Base-by-base conservation (phyloP, 2,888 invertebrate species). In the Rotaria socialis region DNA sequence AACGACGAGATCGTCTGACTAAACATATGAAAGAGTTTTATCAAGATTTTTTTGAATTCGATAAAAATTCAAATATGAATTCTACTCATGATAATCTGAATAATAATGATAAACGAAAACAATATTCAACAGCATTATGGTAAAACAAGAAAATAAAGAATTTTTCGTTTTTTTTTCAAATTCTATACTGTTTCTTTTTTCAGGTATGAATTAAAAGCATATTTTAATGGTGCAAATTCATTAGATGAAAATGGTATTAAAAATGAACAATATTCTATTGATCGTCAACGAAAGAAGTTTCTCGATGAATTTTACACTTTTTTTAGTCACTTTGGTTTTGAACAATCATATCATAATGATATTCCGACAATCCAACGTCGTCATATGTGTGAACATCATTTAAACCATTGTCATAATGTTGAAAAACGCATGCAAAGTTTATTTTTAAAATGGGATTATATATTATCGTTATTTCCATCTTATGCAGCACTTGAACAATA, bases 161-260 rank as follows among this genome's bases (percentile, higher is more conserved):
- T 5, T 11, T 5, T 27, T 14, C n/a, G n/a, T n/a, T 24, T 10
- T 60, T 10, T 60, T 14, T 27, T 27, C 27, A 11, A 11, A 24
- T 56, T 7, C 24, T 11, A 14, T 11, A 3, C 4, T 10, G 11
- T 47, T 11, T 47, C 35, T 50, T 16, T 11, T 60, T n/a, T 41
- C 14, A 67, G 67, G 67, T 80, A 80, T 47, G 80, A 80, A 80
- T 47, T 80, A 47, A 43, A 80, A 80, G 10, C 47, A 47, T 80
- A 7, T 80, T 47, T 80, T 47, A 43, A 80, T 47, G 80, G 80
- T 24, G 35, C 0, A 0, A 67, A 67, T 35, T 10, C 24, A 47
- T 47, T 80, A 11, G 6, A 47, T n/a, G 80, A 80, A 80, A 8
- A 43, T 11, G 80, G 80, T 11, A 80, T 80, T 47, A n/a, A 80